Evolutionary conservation across 2,113 vertebrate species (phyloP), one percentile per base, ranked within the genome.

Genomic region (Felis chaus): DNA sequence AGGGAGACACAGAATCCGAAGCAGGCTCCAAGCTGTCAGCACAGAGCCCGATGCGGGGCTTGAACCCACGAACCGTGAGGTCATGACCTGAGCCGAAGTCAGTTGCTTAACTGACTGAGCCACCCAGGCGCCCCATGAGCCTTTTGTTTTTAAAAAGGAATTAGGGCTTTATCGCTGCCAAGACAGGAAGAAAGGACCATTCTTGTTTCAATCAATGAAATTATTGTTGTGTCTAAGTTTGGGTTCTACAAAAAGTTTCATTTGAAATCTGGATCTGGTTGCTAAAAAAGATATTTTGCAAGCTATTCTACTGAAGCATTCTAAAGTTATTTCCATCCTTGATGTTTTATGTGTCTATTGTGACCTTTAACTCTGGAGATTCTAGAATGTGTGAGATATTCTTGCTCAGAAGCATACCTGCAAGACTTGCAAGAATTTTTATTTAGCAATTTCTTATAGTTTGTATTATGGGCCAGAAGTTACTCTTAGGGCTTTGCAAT

Each of bases 151-250:
- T 92, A 87, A n/a, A 14, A 14, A 53, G 6, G 15, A 87, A 85
- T 23, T 4, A 83, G 19, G 21, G 4, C 3, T 90, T 85, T 89
- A 76, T 2, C 57, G 29, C 1, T 93, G 12, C 50, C 71, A 78
- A 81, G 21, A 89, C 23, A 33, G 31, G 2, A 89, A 89, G 53
- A 48, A 2, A 74, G 2, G 7, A 25, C 7, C 33, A 39, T 69
- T 16, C 55, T 50, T 94, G n/a, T 27, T 94, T 92, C 27, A 80
- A n/a, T 89, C 33, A 95, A 96, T 88, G 33, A 8, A 93, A 84
- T 1, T 31, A 5, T 74, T 16, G 11, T 94, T 92, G 57, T 57
- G 36, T 66, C 4, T 90, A 50, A 91, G 87, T 50, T 86, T 27
- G 5, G 5, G 0, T 69, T 80, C 36, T 83, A 57, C 10, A 78